Conservation (phyloP, 2,113 vertebrate genomes). For the Perca fluviatilis region DNA sequence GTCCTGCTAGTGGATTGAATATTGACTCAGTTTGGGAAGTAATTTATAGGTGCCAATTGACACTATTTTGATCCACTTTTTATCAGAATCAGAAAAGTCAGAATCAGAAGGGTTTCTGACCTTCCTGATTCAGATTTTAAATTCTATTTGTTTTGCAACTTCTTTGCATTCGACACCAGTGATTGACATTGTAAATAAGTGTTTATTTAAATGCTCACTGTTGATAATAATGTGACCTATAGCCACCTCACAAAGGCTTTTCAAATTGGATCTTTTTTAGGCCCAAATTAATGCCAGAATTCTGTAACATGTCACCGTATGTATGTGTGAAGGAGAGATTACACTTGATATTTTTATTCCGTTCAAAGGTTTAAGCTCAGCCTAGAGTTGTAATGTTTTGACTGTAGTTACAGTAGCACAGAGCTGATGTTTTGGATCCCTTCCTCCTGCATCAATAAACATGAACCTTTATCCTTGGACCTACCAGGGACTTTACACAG, state of each 20-base stretch:
- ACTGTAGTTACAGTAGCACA: conserved; percentile 39
- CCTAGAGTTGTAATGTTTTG: conserved; percentile 17
- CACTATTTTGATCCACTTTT: background rate
- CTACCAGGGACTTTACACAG: conserved; percentile 44
- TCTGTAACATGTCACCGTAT: background rate
- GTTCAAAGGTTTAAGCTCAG: background rate
- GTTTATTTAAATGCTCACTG: background rate
- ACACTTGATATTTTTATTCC: background rate
- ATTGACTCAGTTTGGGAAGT: background rate
- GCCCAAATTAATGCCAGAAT: background rate
- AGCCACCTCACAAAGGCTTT: background rate
- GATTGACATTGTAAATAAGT: background rate
- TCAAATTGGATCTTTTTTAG: background rate
- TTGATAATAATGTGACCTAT: background rate
- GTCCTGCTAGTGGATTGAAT: background rate
- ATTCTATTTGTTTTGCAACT: background rate
- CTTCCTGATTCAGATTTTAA: too few species aligned
- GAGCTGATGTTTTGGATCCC: conserved; percentile 29
- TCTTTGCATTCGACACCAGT: background rate
- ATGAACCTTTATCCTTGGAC: conserved; percentile 49
- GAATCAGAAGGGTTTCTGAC: too few species aligned
- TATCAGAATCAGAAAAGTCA: too few species aligned
- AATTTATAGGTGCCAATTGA: background rate
- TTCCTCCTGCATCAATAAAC: conserved; percentile 41
- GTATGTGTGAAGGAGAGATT: background rate